Evolutionary conservation across 2,113 vertebrate genomes (phyloP), one percentile per base, ranked within the genome.

Genomic region (Helogale parvula): DNA sequence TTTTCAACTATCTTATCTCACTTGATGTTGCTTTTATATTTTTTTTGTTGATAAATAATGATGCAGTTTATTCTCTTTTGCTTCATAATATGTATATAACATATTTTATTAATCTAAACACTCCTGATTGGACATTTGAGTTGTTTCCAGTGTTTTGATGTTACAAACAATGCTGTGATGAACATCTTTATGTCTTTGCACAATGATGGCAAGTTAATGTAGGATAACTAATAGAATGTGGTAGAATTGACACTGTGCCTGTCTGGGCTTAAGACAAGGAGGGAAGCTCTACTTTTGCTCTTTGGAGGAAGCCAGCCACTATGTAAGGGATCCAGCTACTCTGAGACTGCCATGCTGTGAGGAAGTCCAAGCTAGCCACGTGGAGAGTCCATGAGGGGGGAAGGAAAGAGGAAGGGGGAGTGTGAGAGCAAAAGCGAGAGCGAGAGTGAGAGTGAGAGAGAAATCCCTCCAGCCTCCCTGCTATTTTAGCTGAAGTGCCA

Each of bases 281-380:
- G 21, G n/a, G 1, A 74, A 60, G 60, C 25, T 89, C 68, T 65
- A 50, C 27, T 65, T 89, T 69, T 71, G n/a, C 38, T 68, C 54
- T 95, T 82, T 94, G 66, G 77, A 83, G 63, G 31, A 90, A 63
- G 47, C 68, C 63, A 80, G n/a, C 27, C 54, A 27, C 77, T 63
- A 3, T 33, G 52, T 41, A 29, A 65, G 72, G 85, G 6, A 41
- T 50, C 41, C 80, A 90, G 3, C 17, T 84, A 38, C 57, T 90
- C 13, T 13, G 92, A 93, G 92, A 85, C n/a, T 96, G 47, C 89
- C 81, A 35, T 52, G 82, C 90, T 88, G 50, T 65, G 92, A 94
- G 69, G 86, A 93, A 77, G 86, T 71, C 50, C 86, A 87, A 71
- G 19, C 13, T 68, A 69, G 66, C 9, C 79, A 80, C 16, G 1